Evolutionary conservation across 2,797 vertebrate genomes (phyloP).

Genomic region (Gallirallus australis): DNA sequence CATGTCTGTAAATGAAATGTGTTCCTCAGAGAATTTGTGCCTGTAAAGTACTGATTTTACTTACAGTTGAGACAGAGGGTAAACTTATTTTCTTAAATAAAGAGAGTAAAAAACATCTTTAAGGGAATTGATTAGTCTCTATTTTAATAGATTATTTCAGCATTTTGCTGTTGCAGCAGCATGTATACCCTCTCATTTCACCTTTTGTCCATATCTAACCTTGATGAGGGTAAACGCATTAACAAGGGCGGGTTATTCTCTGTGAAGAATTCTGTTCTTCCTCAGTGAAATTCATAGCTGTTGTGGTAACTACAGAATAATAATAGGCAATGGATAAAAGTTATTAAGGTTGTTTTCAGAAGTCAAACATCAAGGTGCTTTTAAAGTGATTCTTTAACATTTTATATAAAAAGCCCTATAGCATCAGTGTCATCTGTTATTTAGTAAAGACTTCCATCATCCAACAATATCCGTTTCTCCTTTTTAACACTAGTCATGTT

Average conservation of each 20-base stretch:
- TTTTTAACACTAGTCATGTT: slow-evolving; percentile 5
- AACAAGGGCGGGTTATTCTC: background rate
- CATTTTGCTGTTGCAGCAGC: background rate
- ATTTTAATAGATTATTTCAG: background rate
- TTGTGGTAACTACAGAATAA: background rate
- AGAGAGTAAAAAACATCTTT: background rate
- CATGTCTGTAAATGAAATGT: background rate
- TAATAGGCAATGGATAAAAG: slow-evolving; percentile 1
- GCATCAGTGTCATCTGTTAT: background rate
- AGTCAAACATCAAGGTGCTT: slow-evolving; percentile 45
- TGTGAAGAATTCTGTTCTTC: background rate
- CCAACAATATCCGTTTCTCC: background rate
- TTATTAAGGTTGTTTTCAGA: slow-evolving; percentile 34
- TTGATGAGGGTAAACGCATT: slow-evolving; percentile 2
- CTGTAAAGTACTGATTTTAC: background rate
- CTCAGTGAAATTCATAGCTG: slow-evolving; percentile 43
- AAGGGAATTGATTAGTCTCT: background rate
- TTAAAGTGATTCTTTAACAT: slow-evolving; percentile 22
- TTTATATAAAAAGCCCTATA: background rate
- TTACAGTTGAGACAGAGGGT: background rate
- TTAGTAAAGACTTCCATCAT: slow-evolving; percentile 6
- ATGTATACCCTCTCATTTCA: background rate
- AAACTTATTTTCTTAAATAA: background rate
- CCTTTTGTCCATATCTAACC: background rate
- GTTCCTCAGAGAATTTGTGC: background rate